phyloP scores from a whole-genome alignment of 2,113 vertebrate genomes.

The Seriola aureovittata region DNA sequence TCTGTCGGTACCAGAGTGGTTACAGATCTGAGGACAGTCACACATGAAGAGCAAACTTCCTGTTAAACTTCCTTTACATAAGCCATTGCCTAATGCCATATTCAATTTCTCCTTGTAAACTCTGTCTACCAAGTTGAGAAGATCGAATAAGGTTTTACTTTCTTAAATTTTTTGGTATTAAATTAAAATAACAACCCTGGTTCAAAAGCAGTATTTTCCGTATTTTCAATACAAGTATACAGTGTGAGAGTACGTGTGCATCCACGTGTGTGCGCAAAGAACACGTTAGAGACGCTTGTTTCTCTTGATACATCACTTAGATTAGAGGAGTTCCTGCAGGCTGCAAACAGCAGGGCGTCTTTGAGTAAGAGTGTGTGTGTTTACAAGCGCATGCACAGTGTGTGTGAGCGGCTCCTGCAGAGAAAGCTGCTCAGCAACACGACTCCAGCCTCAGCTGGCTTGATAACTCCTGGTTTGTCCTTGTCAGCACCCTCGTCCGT shows the following conservation, averaged over 20 bases:
- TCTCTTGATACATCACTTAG: constrained; percentile 31
- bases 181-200: no score
- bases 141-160: no score
- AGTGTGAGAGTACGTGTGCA: neutral
- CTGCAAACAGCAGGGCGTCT: constrained; percentile 28
- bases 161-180: no score
- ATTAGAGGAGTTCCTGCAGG: constrained; percentile 43
- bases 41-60: neutral
- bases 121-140: no score
- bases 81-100: no score
- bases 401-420: constrained; percentile 44
- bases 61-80: no score
- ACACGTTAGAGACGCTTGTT: constrained; percentile 13
- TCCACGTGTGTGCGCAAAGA: neutral
- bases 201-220: no score
- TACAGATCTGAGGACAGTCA: neutral
- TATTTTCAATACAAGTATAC: neutral
- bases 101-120: no score
- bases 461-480: constrained; percentile 22
- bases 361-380: constrained; percentile 7
- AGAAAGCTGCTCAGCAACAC: constrained; percentile 45
- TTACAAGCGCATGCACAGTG: neutral
- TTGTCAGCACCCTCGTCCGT: constrained; percentile 28
- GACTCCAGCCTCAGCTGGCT: constrained; percentile 29
- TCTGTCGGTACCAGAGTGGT: neutral